Conservation (phyloP, 92 coral and sea anemone species). For the Palythoa grandiflora region DNA sequence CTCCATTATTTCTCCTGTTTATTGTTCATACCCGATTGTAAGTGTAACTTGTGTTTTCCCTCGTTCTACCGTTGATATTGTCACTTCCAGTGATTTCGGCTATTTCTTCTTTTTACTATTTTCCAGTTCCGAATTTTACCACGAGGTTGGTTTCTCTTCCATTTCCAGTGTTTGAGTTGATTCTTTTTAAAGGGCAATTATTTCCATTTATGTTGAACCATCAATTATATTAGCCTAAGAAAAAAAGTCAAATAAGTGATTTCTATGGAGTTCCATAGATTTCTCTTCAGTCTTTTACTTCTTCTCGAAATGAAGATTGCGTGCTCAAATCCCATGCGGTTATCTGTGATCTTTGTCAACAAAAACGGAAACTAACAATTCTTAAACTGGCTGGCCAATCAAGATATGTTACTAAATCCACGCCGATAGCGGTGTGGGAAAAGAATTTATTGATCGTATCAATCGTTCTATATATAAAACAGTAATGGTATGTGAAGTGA, state of each 20-base stretch:
- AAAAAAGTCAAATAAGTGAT: background rate
- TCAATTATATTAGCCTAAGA: background rate
- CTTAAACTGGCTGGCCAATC: constrained; percentile 4
- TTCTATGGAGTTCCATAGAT: too few species aligned
- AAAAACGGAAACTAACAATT: background rate
- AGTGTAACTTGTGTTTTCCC: too few species aligned
- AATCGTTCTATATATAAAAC: background rate
- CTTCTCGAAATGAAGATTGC: background rate
- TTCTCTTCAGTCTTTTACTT: too few species aligned
- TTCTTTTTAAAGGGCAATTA: background rate
- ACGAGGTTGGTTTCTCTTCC: too few species aligned
- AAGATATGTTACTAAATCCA: background rate
- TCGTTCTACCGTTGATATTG: too few species aligned
- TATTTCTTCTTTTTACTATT: too few species aligned
- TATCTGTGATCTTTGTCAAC: background rate
- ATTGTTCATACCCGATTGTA: too few species aligned
- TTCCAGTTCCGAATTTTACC: too few species aligned
- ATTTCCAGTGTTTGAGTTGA: too few species aligned
- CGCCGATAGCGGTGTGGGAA: background rate
- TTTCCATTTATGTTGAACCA: background rate
- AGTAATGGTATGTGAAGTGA: background rate
- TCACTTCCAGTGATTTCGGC: too few species aligned
- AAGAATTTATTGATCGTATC: background rate
- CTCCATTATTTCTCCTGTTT: too few species aligned
- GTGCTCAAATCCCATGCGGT: background rate